Evolutionary conservation across 2,113 vertebrate species (phyloP).

Genomic region (Emydocephalus ijimae): DNA sequence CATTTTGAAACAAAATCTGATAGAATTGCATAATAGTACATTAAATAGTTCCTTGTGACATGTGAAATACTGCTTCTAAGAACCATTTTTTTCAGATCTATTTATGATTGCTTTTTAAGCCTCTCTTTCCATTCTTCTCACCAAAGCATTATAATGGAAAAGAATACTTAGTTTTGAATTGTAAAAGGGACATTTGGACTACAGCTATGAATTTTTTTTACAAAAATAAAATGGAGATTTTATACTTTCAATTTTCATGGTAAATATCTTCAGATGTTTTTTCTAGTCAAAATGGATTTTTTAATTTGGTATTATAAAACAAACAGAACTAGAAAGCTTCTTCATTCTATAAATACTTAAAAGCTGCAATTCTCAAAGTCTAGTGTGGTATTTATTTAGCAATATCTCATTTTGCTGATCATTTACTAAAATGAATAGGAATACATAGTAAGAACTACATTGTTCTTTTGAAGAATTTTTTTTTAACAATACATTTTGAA

Average conservation of each 20-base stretch:
- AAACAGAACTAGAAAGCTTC: background rate
- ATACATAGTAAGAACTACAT: background rate
- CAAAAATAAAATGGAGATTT: background rate
- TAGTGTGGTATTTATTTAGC: background rate
- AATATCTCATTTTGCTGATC: background rate
- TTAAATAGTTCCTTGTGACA: background rate
- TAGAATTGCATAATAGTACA: background rate
- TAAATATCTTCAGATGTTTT: background rate
- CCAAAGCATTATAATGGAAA: background rate
- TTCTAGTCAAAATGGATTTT: background rate
- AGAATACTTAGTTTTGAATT: background rate
- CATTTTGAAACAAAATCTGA: background rate
- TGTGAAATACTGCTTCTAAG: background rate
- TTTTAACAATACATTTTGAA: background rate
- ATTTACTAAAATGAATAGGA: background rate
- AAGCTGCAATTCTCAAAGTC: background rate
- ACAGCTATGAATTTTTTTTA: background rate
- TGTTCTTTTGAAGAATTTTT: constrained; percentile 20
- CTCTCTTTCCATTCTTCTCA: background rate
- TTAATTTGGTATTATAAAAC: background rate
- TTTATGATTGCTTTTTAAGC: background rate
- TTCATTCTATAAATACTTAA: background rate
- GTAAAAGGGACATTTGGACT: background rate
- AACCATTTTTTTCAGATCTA: background rate
- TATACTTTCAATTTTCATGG: background rate